Evolutionary conservation across 1,140 invertebrate genomes (phyloP).

Genomic region (Drosophila saltans): DNA sequence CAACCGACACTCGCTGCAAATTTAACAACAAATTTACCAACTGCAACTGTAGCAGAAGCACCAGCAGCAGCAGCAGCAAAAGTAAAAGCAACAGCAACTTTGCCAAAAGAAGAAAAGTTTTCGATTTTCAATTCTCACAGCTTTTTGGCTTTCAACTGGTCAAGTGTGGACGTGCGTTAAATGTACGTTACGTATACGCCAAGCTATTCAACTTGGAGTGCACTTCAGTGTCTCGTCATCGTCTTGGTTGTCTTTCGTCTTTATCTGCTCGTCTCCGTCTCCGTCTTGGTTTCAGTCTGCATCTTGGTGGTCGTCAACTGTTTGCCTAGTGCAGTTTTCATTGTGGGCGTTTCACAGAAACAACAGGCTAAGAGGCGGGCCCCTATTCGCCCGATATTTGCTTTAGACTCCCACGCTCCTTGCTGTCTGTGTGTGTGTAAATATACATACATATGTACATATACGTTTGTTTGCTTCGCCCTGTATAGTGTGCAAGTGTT

Average conservation of each 20-base stretch:
- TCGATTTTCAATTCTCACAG: slow-evolving; percentile 47
- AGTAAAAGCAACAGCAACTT: slow-evolving; percentile 41
- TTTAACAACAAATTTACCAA: slow-evolving; percentile 78
- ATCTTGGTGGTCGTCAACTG: slow-evolving; percentile 37
- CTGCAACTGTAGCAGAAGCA: slow-evolving; percentile 5
- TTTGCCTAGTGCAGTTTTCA: slow-evolving; percentile 66
- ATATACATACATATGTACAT: neutral
- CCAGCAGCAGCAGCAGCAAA: slow-evolving; percentile 24
- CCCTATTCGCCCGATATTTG: slow-evolving; percentile 7
- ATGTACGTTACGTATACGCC: slow-evolving; percentile 71
- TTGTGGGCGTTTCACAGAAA: slow-evolving; percentile 41
- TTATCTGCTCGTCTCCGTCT: neutral
- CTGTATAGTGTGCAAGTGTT: neutral
- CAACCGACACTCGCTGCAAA: slow-evolving; percentile 66
- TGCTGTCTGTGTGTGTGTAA: slow-evolving; percentile 24
- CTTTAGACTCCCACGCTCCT: slow-evolving; percentile 5
- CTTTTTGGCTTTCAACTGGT: slow-evolving; percentile 44
- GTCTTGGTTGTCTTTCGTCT: slow-evolving; percentile 7
- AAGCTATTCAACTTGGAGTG: slow-evolving; percentile 43
- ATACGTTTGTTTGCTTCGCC: slow-evolving; percentile 43
- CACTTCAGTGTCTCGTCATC: slow-evolving; percentile 57
- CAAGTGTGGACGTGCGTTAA: slow-evolving; percentile 77
- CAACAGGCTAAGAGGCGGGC: slow-evolving; percentile 24
- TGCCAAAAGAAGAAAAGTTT: slow-evolving; percentile 39
- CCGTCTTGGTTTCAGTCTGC: neutral